phyloP scores from a whole-genome alignment of 1,140 invertebrate genomes.

The Drosophila mojavensis region DNA sequence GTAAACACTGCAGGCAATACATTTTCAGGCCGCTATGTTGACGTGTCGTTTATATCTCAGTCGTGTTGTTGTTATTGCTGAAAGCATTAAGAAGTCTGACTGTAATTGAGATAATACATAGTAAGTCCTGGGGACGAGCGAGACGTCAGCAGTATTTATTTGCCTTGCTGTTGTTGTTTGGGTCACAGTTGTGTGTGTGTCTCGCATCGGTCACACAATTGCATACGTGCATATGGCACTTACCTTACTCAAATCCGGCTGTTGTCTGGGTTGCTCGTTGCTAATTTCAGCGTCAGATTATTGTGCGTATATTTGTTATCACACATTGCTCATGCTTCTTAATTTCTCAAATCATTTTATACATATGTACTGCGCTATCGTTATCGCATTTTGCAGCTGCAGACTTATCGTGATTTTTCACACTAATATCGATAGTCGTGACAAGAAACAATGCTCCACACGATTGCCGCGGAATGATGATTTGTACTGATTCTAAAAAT shows the following conservation, averaged over 20 bases:
- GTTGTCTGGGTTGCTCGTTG: conserved; percentile 6
- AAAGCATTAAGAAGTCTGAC: conserved; percentile 29
- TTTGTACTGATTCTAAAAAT: conserved; percentile 13
- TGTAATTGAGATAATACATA: conserved; percentile 55
- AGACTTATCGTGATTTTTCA: background rate
- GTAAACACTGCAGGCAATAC: conserved; percentile 99
- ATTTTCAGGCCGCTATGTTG: conserved; percentile 85
- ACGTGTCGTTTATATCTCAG: conserved; percentile 26
- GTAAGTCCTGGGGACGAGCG: conserved; percentile 50
- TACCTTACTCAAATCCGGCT: conserved; percentile 33
- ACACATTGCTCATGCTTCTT: conserved; percentile 56
- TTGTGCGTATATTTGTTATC: conserved; percentile 64
- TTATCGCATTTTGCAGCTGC: conserved; percentile 5
- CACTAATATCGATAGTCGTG: conserved; percentile 11
- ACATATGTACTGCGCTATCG: conserved; percentile 22
- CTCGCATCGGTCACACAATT: conserved; percentile 21
- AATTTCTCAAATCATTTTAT: conserved; percentile 50
- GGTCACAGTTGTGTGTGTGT: conserved; percentile 1
- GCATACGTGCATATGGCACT: conserved; percentile 9
- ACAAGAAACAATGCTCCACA: background rate
- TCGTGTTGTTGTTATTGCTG: conserved; percentile 19
- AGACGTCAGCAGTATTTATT: conserved; percentile 45
- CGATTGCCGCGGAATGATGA: background rate
- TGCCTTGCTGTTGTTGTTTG: conserved; percentile 9
- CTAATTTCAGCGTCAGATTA: conserved; percentile 32